These are phyloP conservation scores for Podargus strigoides DNA, from an alignment of 2,797 vertebrate species.

Conservation along the genomic window DNA sequence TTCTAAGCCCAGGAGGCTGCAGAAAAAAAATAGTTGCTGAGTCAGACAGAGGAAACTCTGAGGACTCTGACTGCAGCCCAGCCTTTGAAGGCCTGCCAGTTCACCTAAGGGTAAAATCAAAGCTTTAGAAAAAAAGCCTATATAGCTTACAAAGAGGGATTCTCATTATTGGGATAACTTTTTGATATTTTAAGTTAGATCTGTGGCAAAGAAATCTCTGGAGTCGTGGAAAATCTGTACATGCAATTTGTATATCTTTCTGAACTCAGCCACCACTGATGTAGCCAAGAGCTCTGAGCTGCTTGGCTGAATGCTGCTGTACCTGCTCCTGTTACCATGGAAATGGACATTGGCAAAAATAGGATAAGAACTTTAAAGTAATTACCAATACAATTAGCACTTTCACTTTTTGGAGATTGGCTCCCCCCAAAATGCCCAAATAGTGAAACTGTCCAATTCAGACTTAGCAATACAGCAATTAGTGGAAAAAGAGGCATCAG, in stretches of 20 bases:
- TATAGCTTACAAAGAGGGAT: neutral
- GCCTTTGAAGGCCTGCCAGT: neutral
- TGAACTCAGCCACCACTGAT: neutral
- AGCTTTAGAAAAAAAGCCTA: neutral
- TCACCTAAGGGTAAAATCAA: constrained; percentile 20
- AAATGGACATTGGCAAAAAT: constrained; percentile 28
- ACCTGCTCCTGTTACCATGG: constrained; percentile 32
- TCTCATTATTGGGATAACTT: neutral
- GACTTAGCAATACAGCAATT: neutral
- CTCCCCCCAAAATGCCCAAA: neutral
- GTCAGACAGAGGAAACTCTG: constrained; percentile 8
- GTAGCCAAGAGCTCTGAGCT: neutral
- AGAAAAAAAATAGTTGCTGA: constrained; percentile 25
- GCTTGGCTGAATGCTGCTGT: neutral
- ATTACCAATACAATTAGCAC: neutral
- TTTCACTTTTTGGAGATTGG: neutral
- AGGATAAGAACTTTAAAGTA: constrained; percentile 5
- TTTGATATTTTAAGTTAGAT: neutral
- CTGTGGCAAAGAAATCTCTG: neutral
- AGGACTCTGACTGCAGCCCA: constrained; percentile 21
- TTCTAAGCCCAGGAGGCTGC: neutral
- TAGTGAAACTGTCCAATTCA: neutral
- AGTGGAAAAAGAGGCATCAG: neutral
- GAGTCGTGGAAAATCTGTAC: neutral
- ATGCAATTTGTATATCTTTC: neutral